Conservation (phyloP, 2,888 invertebrate species). For the Dastarcus helophoroides region DNA sequence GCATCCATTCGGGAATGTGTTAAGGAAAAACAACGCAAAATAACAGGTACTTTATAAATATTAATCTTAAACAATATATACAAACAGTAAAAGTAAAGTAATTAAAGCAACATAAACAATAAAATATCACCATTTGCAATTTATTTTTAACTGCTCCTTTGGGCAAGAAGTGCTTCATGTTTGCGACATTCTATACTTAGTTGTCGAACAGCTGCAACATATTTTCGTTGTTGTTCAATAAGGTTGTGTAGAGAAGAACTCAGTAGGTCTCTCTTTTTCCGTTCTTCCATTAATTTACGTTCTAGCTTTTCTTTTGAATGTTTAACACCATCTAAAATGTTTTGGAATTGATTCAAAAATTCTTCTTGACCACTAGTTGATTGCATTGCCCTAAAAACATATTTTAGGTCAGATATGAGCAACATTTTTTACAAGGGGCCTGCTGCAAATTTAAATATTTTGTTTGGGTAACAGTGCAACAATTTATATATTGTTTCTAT, state of each 20-base stretch:
- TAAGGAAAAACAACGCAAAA: too few species aligned
- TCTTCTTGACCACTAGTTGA: constrained; percentile 71
- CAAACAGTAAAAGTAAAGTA: too few species aligned
- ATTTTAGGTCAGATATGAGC: constrained; percentile 7
- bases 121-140: not conserved
- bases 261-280: constrained; percentile 50
- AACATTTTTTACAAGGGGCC: too few species aligned
- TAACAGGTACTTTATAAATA: too few species aligned
- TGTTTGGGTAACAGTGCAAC: not conserved
- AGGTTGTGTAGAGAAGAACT: constrained; percentile 47
- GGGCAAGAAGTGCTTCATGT: constrained; percentile 44
- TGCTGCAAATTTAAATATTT: too few species aligned
- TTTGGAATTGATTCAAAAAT: constrained; percentile 82
- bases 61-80: too few species aligned
- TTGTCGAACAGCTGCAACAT: constrained; percentile 64
- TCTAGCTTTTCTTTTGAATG: constrained; percentile 67
- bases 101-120: too few species aligned
- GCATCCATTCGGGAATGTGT: too few species aligned
- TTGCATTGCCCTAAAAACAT: constrained; percentile 61
- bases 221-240: constrained; percentile 62
- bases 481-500: constrained; percentile 1
- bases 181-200: constrained; percentile 63
- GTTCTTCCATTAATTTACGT: constrained; percentile 52
- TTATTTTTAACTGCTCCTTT: too few species aligned
- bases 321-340: constrained; percentile 81